Percentiles rank a stretch among this genome's conserved stretches.
phyloP scores from a whole-genome alignment of 2,888 invertebrate genomes.

The Holacanthella duospinosa region DNA sequence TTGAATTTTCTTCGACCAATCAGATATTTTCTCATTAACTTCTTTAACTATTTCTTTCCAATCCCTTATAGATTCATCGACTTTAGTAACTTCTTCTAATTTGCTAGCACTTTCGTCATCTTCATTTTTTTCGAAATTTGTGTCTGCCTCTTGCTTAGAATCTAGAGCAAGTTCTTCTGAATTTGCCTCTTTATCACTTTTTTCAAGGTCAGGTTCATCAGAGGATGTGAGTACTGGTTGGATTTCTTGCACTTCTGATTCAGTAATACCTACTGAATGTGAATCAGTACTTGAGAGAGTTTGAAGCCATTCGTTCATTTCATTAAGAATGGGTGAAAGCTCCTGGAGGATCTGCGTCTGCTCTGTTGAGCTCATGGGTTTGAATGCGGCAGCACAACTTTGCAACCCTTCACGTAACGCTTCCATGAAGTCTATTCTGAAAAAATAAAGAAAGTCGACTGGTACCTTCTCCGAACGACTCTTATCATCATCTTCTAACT shows the following conservation, averaged over 20 bases:
- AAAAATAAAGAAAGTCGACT: conserved; percentile 10
- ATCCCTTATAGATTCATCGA: conserved; percentile 3
- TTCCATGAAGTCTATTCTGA: conserved; percentile 34
- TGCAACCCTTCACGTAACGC: conserved; percentile 37
- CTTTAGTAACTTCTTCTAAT: conserved; percentile 5
- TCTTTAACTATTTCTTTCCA: conserved; percentile 22
- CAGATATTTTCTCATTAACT: conserved; percentile 26
- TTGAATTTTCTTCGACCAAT: conserved; percentile 32
- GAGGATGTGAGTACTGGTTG: background rate
- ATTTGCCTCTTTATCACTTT: conserved; percentile 4
- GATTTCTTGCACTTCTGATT: conserved; percentile 7
- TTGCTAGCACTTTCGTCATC: conserved; percentile 8
- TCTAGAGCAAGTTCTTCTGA: conserved; percentile 6
- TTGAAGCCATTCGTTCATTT: conserved; percentile 29
- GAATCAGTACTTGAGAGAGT: background rate
- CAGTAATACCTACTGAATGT: background rate
- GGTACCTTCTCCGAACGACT: conserved; percentile 34
- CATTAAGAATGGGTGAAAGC: conserved; percentile 17
- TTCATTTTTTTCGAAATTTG: conserved; percentile 11
- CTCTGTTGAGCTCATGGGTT: background rate
- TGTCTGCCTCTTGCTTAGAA: conserved; percentile 15
- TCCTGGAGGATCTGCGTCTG: conserved; percentile 22
- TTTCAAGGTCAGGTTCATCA: conserved; percentile 5
- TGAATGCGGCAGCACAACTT: conserved; percentile 33
- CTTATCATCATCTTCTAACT: conserved; percentile 34